Conservation (phyloP, 2,113 vertebrate species). For the Pica pica region DNA sequence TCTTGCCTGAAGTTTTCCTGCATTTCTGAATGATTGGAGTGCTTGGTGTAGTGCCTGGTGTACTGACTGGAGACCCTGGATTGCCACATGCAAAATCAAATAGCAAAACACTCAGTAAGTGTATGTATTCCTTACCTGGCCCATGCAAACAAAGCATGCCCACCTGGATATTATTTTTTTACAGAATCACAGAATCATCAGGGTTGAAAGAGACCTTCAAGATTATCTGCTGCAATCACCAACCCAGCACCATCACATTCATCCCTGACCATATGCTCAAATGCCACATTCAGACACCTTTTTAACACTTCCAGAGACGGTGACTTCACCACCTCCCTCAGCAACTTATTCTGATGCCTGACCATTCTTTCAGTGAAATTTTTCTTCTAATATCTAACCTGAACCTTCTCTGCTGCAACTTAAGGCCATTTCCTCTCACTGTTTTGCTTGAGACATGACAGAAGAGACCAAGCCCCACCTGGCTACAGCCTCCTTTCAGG, state of each 20-base stretch:
- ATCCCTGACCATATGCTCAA: background rate
- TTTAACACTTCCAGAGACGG: accelerated
- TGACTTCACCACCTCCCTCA: background rate
- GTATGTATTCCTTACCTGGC: background rate
- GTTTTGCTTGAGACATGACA: background rate
- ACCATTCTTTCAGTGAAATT: background rate
- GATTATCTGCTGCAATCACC: background rate
- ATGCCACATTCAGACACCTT: background rate
- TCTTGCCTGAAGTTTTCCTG: background rate
- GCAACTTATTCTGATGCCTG: background rate
- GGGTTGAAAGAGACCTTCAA: background rate
- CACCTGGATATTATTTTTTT: background rate
- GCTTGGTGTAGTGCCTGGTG: background rate
- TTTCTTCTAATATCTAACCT: background rate
- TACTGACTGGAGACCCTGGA: background rate
- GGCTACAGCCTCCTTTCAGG: background rate
- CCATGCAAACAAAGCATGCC: background rate
- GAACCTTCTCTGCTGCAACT: background rate
- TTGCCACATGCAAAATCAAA: background rate
- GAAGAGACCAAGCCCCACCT: background rate
- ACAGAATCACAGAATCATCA: background rate
- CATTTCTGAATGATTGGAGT: background rate
- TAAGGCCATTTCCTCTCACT: background rate
- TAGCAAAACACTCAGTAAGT: background rate
- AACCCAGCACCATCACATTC: background rate